These are phyloP conservation scores for Frankliniella fusca DNA, from an alignment of 2,888 invertebrate species.

Conservation along the genomic window DNA sequence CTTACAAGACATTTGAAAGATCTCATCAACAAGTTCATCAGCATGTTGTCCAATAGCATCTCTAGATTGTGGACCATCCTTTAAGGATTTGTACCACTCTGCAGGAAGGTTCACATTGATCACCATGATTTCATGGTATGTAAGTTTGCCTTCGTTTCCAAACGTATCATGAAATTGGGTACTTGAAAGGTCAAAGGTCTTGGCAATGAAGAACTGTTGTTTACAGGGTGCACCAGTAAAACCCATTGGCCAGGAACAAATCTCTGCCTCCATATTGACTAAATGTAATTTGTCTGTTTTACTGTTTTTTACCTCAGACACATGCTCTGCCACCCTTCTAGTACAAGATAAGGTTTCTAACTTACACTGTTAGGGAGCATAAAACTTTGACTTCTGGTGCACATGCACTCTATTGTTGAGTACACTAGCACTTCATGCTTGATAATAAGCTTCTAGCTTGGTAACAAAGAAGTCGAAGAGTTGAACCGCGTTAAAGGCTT, in stretches of 20 bases:
- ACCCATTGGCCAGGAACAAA: neutral
- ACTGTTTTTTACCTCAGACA: neutral
- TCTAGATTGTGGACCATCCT: neutral
- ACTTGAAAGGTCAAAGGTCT: neutral
- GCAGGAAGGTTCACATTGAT: neutral
- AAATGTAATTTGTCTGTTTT: neutral
- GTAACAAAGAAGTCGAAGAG: slow-evolving; percentile 12
- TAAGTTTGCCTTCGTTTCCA: neutral
- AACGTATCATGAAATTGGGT: neutral
- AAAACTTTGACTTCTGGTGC: neutral
- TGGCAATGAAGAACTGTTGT: neutral
- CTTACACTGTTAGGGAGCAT: neutral
- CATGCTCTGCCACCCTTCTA: neutral
- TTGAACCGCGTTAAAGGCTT: neutral
- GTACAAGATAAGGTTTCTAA: neutral
- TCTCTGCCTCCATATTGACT: neutral
- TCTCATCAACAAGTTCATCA: neutral
- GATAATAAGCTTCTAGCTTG: slow-evolving; percentile 6
- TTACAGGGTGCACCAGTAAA: neutral
- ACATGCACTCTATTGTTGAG: neutral
- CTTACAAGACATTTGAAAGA: neutral
- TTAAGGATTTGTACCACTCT: neutral
- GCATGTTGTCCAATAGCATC: neutral
- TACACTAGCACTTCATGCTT: neutral
- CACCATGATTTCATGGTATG: neutral